Percentiles rank a stretch among this genome's conserved stretches.
Conservation (phyloP, 2,113 vertebrate species). For the Cyprinodon tularosa region DNA sequence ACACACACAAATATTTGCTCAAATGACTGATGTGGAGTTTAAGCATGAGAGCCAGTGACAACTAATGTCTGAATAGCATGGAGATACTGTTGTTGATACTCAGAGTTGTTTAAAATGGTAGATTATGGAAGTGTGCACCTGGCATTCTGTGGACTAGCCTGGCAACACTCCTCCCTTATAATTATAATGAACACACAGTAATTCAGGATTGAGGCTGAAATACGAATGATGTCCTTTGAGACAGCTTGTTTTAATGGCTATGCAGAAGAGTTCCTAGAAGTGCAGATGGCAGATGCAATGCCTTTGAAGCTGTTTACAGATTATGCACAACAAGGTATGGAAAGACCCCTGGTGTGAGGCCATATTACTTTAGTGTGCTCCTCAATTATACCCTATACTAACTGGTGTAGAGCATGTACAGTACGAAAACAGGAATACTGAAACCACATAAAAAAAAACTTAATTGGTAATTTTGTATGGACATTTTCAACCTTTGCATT, state of each 20-base stretch:
- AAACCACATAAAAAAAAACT: conserved; percentile 20
- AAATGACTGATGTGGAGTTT: conserved; percentile 58
- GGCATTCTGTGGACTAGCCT: conserved; percentile 77
- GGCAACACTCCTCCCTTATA: conserved; percentile 80
- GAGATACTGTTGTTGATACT: conserved; percentile 71
- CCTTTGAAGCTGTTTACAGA: conserved; percentile 80
- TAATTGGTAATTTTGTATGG: background rate
- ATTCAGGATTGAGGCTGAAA: conserved; percentile 81
- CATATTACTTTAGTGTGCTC: conserved; percentile 58
- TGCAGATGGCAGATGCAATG: conserved; percentile 79
- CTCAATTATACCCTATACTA: conserved; percentile 46
- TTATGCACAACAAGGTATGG: conserved; percentile 72
- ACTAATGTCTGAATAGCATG: conserved; percentile 72
- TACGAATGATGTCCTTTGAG: conserved; percentile 80
- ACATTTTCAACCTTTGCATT: conserved; percentile 4
- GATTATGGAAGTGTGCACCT: conserved; percentile 78
- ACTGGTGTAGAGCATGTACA: conserved; percentile 34
- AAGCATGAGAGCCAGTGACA: conserved; percentile 61
- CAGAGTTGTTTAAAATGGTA: conserved; percentile 74
- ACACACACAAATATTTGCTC: conserved; percentile 25
- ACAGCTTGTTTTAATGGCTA: conserved; percentile 82
- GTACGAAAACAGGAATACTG: conserved; percentile 28
- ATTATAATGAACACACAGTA: conserved; percentile 80
- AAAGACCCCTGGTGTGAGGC: conserved; percentile 54
- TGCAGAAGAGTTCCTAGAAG: conserved; percentile 80